Conservation (phyloP, 2,797 vertebrate genomes). For the Epinephelus awoara region DNA sequence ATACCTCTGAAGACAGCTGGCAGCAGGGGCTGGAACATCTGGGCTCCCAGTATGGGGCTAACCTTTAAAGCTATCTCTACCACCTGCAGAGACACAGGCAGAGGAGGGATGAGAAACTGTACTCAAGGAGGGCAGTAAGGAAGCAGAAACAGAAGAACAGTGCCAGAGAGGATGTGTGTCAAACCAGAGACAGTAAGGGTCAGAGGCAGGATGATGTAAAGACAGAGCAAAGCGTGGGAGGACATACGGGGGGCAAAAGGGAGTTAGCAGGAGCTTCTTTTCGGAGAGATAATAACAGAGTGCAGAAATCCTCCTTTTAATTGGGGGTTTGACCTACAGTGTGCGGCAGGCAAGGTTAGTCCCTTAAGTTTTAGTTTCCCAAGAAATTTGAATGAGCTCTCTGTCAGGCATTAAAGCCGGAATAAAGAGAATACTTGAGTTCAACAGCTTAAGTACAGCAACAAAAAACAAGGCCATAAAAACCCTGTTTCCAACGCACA, state of each 20-base stretch:
- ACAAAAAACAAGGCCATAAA: background rate
- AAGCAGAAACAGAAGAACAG: slow-evolving; percentile 25
- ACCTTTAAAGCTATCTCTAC: slow-evolving; percentile 96
- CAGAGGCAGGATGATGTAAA: slow-evolving; percentile 30
- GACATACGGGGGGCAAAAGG: background rate
- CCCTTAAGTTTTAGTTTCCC: slow-evolving; percentile 15
- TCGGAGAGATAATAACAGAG: slow-evolving; percentile 10
- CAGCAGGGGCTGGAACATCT: slow-evolving; percentile 95
- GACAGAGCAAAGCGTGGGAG: background rate
- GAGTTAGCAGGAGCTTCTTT: slow-evolving; percentile 3
- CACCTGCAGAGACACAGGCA: slow-evolving; percentile 86
- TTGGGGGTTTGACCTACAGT: slow-evolving; percentile 27
- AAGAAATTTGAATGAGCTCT: slow-evolving; percentile 31
- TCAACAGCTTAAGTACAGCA: background rate
- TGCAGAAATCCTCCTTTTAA: slow-evolving; percentile 33
- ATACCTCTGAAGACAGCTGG: slow-evolving; percentile 93
- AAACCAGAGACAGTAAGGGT: slow-evolving; percentile 8
- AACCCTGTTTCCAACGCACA: no score
- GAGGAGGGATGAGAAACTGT: slow-evolving; percentile 36
- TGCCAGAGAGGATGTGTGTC: background rate
- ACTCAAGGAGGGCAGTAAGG: slow-evolving; percentile 16
- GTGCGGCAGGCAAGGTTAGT: slow-evolving; percentile 18
- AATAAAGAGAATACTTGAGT: slow-evolving; percentile 7
- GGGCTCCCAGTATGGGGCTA: slow-evolving; percentile 91
- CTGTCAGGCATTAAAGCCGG: slow-evolving; percentile 8